Evolutionary conservation across 2,888 invertebrate species (phyloP).

Genomic region (Trissolcus brochymenae): DNA sequence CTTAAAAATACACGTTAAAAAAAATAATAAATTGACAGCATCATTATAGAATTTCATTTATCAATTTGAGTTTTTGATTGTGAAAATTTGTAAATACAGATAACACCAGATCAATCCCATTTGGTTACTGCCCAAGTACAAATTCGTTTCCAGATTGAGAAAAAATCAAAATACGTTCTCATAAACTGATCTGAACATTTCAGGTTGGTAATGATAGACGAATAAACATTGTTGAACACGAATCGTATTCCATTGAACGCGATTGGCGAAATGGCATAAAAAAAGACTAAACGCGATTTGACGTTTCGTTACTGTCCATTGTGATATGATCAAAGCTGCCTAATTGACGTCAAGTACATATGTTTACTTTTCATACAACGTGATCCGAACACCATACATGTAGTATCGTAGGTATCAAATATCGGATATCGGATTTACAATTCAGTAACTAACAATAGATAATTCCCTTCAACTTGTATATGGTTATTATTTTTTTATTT

Average conservation of each 20-base stretch:
- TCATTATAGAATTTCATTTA: no score
- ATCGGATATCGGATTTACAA: constrained; percentile 9
- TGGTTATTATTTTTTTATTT: neutral
- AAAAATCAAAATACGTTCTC: neutral
- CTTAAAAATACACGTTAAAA: no score
- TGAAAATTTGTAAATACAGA: no score
- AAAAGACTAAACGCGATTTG: neutral
- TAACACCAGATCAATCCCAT: no score
- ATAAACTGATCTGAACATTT: neutral
- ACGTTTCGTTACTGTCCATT: constrained; percentile 7
- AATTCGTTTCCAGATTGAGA: no score
- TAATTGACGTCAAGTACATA: constrained; percentile 16
- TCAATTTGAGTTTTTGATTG: no score
- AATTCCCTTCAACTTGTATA: neutral
- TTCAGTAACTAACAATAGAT: neutral
- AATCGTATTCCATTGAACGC: neutral
- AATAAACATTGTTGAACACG: neutral
- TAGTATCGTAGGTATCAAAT: constrained; percentile 9
- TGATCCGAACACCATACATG: constrained; percentile 1
- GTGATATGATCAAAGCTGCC: neutral
- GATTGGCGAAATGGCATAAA: neutral
- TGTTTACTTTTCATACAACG: constrained; percentile 16
- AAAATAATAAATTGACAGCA: no score
- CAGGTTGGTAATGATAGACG: neutral
- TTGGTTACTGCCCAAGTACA: neutral